Evolutionary conservation across 2,888 invertebrate genomes (phyloP).

Genomic region (Andricus quercusramuli): DNA sequence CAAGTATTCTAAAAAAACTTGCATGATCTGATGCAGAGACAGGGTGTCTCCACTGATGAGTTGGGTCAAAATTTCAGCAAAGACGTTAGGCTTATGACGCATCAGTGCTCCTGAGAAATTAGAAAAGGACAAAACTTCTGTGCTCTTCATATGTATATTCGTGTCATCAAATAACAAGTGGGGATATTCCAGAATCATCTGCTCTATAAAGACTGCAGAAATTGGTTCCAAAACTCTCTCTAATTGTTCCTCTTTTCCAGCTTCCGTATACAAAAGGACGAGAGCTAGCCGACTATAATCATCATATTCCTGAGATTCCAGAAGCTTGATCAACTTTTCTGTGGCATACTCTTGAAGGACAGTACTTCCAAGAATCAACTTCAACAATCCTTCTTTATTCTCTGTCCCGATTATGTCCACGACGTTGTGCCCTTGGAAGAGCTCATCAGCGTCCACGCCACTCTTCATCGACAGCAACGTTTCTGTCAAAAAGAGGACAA

Average conservation of each 20-base stretch:
- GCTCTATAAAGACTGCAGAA: conserved; percentile 74
- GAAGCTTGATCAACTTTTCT: conserved; percentile 80
- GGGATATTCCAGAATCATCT: conserved; percentile 78
- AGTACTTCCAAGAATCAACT: conserved; percentile 80
- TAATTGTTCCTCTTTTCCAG: conserved; percentile 79
- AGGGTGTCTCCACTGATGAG: conserved; percentile 78
- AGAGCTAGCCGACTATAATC: conserved; percentile 78
- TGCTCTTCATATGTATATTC: conserved; percentile 72
- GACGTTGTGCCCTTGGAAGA: conserved; percentile 76
- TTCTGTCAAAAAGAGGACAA: conserved; percentile 69
- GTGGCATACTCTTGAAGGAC: conserved; percentile 81
- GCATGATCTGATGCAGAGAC: conserved; percentile 78
- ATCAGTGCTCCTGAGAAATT: conserved; percentile 81
- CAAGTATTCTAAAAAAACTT: conserved; percentile 84
- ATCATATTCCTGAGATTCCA: conserved; percentile 71
- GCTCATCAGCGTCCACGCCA: conserved; percentile 78
- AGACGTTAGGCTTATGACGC: conserved; percentile 77
- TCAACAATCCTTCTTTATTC: conserved; percentile 77
- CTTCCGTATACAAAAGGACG: conserved; percentile 80
- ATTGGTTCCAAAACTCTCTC: conserved; percentile 78
- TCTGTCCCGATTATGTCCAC: conserved; percentile 70
- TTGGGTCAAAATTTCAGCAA: conserved; percentile 79
- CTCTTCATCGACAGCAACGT: conserved; percentile 77
- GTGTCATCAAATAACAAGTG: conserved; percentile 80
- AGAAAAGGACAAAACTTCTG: conserved; percentile 79